Conservation (phyloP, 2,797 vertebrate species). For the Sebastes taczanowskii region DNA sequence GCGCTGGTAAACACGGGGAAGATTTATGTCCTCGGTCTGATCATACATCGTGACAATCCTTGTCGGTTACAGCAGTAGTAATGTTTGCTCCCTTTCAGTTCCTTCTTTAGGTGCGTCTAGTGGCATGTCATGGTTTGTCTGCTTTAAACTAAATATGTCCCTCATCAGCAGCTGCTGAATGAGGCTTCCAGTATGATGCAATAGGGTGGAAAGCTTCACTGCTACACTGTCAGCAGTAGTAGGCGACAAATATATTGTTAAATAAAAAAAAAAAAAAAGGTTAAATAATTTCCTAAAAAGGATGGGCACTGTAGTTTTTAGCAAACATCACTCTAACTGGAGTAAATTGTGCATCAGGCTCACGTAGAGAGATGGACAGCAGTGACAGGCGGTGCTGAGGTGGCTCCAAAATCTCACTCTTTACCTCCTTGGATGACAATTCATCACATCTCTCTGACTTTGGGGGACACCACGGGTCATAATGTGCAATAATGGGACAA, state of each 20-base stretch:
- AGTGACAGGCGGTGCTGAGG: too few relatives aligned
- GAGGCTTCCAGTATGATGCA: slow-evolving; percentile 1
- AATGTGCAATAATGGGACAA: background rate
- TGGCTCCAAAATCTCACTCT: too few relatives aligned
- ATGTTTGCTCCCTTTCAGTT: background rate
- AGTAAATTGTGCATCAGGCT: background rate
- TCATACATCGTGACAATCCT: background rate
- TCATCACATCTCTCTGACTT: background rate
- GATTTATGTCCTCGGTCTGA: background rate
- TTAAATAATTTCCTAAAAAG: background rate
- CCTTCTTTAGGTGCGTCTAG: background rate
- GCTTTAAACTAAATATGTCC: background rate
- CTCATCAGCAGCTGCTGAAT: background rate
- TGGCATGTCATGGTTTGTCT: background rate
- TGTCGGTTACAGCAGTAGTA: background rate
- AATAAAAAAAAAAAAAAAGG: background rate
- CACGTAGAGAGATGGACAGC: too few relatives aligned
- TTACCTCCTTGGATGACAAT: background rate
- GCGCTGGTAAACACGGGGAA: background rate
- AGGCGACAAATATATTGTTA: background rate
- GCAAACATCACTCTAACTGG: background rate
- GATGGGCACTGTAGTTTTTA: background rate
- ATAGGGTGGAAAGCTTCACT: background rate
- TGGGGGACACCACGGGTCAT: background rate
- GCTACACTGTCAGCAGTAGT: background rate